Evolutionary conservation across 2,797 vertebrate species (phyloP), one percentile per base, ranked within the genome.

Genomic region (Heteromormyrus szaboi): DNA sequence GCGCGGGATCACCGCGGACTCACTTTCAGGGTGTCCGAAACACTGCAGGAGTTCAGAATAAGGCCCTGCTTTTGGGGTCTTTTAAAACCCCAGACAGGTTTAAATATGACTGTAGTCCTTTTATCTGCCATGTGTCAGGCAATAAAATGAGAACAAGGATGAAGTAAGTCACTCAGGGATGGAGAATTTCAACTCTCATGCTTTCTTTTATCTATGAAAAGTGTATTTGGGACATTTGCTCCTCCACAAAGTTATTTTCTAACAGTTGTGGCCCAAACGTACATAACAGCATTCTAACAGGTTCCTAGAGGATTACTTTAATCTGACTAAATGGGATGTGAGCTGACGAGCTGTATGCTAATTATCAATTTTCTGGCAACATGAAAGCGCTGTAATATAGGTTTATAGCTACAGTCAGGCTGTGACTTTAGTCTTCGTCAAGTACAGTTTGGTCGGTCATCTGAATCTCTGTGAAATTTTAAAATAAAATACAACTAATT

Each of bases 361-460:
- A 53, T 46, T 51, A 33, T 14, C 83, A 85, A 25, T 50, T 22
- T 51, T 85, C 22, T 14, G 83, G 44, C 46, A 85, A 85, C n/a
- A 50, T 4, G 0, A 48, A 41, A n/a, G 17, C 33, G 4, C 33
- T 44, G 72, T 79, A 44, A 79, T 37, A 44, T 79, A 33, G 68
- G 72, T 8, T 46, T 46, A 46, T 46, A 41, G 33, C 41, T 79
- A 41, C 72, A 79, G 72, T 79, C 72, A n/a, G 72, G 72, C 37
- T 46, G 41, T 79, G 72, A 79, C 72, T 79, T 37, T 37, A 72
- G 65, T 68, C 65, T 65, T 76, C 14, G 72, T 79, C 72, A 79
- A 79, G 72, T 79, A 79, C 72, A 79, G 72, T 79, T 79, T 46
- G 41, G 72, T 79, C 72, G 41, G 72, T 79, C 72, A 79, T 79